These are phyloP conservation scores for Ommatoiulus sabulosus DNA, from an alignment of 2,888 invertebrate genomes.

Conservation along the genomic window DNA sequence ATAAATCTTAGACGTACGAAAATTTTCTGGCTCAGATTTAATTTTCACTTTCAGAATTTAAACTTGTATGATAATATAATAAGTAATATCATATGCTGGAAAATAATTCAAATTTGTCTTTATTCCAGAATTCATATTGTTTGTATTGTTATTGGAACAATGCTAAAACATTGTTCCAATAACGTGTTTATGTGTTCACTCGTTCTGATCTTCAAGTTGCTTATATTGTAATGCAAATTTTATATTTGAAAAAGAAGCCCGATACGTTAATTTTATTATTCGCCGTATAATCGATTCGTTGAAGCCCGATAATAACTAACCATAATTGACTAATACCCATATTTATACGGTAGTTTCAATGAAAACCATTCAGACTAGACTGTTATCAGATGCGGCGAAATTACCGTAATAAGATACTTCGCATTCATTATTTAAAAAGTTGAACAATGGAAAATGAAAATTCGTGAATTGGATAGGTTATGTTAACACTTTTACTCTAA, in stretches of 20 bases:
- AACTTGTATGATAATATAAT: too few relatives aligned
- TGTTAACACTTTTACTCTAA: constrained; percentile 24
- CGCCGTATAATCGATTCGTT: neutral
- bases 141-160: too few relatives aligned
- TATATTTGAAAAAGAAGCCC: neutral
- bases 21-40: too few relatives aligned
- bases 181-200: neutral
- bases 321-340: neutral
- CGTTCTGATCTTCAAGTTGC: neutral
- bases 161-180: too few relatives aligned
- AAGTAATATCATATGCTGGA: too few relatives aligned
- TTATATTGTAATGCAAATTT: neutral
- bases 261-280: neutral
- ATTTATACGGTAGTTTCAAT: neutral
- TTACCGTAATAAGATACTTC: constrained; percentile 7
- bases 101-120: too few relatives aligned
- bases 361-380: constrained; percentile 8
- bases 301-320: neutral
- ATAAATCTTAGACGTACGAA: too few relatives aligned
- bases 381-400: neutral
- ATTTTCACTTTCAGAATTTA: too few relatives aligned
- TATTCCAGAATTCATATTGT: too few relatives aligned
- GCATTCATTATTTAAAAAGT: neutral
- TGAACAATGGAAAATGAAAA: constrained; percentile 11
- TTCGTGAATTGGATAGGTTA: constrained; percentile 30